Evolutionary conservation across 2,113 vertebrate species (phyloP), one percentile per base, ranked within the genome.

Genomic region (Camarhynchus parvulus): DNA sequence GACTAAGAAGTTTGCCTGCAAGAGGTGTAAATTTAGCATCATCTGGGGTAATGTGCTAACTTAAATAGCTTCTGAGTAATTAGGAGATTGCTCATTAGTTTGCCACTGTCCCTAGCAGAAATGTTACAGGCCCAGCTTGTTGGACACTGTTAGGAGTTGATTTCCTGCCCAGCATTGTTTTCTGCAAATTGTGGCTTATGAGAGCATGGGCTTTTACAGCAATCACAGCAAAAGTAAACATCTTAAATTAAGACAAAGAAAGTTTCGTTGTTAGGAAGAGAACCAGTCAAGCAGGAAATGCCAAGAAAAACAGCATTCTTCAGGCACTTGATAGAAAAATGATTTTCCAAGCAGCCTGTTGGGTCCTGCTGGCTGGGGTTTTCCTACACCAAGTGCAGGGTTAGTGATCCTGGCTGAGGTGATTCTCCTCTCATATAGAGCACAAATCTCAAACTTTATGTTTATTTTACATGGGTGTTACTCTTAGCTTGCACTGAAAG

Each of bases 231-330:
- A 87, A 96, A 94, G 59, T 95, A 95, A 96, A 96, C 89, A 81
- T 24, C 64, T 92, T 47, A 50, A 96, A 49, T 92, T 72, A 80
- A 85, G 80, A 80, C 61, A 93, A 91, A 90, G 68, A 93, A 95
- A 81, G 87, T 83, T 92, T 15, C 33, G 56, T 94, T 89, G 83
- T 94, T 85, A 84, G 83, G 68, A 92, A 86, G 35, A 89, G 74
- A 96, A 95, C 80, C 67, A 69, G 91, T 95, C 56, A 73, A 61
- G 83, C 91, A 94, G 92, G 96, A 96, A 97, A 90, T 86, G 86
- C 77, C 85, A 92, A 96, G 55, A 33, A 58, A 95, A 95, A 70
- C 85, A 91, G 61, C 89, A 67, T 87, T 95, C 85, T 91, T 96
- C 50, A 53, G 85, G 88, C 2, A 11, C 46, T 70, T 73, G 91